Percentiles rank a stretch among this genome's conserved stretches.
These are phyloP conservation scores for Pygoscelis adeliae DNA, from an alignment of 2,113 vertebrate genomes.

Conservation along the genomic window DNA sequence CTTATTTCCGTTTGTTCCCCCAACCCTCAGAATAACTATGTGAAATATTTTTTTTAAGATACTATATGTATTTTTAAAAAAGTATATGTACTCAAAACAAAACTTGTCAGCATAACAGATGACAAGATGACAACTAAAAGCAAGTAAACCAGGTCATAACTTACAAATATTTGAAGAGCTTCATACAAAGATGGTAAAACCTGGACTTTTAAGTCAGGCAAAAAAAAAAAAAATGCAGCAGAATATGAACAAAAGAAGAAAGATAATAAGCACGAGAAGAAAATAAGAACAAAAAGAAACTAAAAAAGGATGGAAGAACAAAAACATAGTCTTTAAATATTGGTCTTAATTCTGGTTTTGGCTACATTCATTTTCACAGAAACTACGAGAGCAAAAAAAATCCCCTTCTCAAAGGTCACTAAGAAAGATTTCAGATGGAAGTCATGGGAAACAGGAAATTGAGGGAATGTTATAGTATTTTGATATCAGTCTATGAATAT, in stretches of 20 bases:
- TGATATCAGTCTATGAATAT: constrained; percentile 32
- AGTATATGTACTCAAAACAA: not conserved
- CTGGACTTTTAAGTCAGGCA: not conserved
- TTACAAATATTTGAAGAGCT: not conserved
- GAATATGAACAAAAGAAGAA: not conserved
- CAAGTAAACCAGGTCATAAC: not conserved
- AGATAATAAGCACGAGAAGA: not conserved
- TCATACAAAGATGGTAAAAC: not conserved
- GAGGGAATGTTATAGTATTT: not conserved
- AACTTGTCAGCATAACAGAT: not conserved
- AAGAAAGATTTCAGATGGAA: not conserved
- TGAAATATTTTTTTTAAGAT: not conserved
- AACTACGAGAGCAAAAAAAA: not conserved
- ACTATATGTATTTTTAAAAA: not conserved
- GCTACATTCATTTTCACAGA: not conserved
- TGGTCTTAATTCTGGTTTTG: not conserved
- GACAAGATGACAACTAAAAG: not conserved
- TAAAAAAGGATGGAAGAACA: not conserved
- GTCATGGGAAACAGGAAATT: constrained; percentile 54
- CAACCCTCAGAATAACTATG: not conserved
- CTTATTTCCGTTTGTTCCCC: not conserved
- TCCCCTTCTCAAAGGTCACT: not conserved
- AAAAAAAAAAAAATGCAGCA: not conserved
- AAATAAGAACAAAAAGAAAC: too few species aligned
- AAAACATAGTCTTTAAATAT: not conserved